Evolutionary conservation across 2,888 invertebrate species (phyloP), one percentile per base, ranked within the genome.

Genomic region (Hypselothyrea guttata): DNA sequence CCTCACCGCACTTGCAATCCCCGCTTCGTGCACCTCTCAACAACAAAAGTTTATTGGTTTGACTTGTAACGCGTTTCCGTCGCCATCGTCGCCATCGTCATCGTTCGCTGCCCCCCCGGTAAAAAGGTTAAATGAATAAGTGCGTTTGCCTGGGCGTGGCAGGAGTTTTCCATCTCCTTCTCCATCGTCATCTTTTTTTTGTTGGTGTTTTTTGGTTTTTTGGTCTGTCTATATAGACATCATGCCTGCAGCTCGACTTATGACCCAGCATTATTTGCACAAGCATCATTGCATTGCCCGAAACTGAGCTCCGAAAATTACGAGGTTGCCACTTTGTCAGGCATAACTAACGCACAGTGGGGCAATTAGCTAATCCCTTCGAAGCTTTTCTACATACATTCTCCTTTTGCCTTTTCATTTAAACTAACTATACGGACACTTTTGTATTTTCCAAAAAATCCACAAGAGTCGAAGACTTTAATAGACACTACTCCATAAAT

Each of bases 41-140:
- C 57, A 60, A 56, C 53, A 59, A 59, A 64, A 69, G 55, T 69
- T 75, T 74, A 75, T 74, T 74, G 76, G 64, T 69, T 74, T 72
- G 61, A 69, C 72, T 68, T 60, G 51, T 68, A 62, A 68, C 56
- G 72, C 68, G 64, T 54, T 59, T 60, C 65, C 65, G 52, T 58
- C 46, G 46, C 34, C 41, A 34, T 46, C 34, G 47, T 52, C 34
- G 35, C 13, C 18, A 30, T 22, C 31, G n/a, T 47, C 27, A 15
- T 47, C 47, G 38, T 42, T 47, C 18, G 37, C 42, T 59, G 35
- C 33, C 42, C 35, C 35, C 33, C 55, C 46, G 33, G 46, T 51
- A 52, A 38, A 68, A 66, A 71, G 68, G 68, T 66, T 64, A 70
- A 74, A 74, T 66, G 71, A 61, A 70, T 71, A 72, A 71, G 56